Conservation (phyloP, 2,888 invertebrate genomes). For the Netelia inedita region DNA sequence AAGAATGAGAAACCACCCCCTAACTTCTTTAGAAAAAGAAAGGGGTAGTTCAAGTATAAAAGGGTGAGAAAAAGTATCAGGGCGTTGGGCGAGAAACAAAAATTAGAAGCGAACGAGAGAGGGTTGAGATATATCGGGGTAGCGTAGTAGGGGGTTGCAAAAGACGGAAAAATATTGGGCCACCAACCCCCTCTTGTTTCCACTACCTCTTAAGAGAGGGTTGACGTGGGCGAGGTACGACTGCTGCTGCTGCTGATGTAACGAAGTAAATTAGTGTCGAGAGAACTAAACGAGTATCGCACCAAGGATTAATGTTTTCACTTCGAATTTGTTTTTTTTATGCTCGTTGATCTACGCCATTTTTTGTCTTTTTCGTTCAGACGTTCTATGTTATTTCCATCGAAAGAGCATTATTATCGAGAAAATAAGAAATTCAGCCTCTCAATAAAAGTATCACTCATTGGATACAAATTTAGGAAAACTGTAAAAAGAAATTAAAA, state of each 20-base stretch:
- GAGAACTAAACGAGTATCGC: slow-evolving; percentile 64
- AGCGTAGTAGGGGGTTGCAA: slow-evolving; percentile 24
- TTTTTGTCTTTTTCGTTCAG: too few relatives aligned
- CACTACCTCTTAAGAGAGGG: slow-evolving; percentile 47
- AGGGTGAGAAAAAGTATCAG: slow-evolving; percentile 79
- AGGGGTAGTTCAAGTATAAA: slow-evolving; percentile 62
- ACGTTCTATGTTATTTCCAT: too few relatives aligned
- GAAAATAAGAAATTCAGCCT: too few relatives aligned
- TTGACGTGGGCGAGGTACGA: slow-evolving; percentile 58
- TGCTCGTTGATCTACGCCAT: background rate
- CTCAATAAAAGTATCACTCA: too few relatives aligned
- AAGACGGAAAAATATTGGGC: slow-evolving; percentile 64
- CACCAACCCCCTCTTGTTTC: slow-evolving; percentile 22
- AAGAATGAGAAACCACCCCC: slow-evolving; percentile 54
- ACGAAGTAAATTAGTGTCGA: slow-evolving; percentile 69
- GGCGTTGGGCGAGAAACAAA: slow-evolving; percentile 74
- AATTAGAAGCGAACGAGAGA: slow-evolving; percentile 76
- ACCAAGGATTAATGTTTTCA: slow-evolving; percentile 67
- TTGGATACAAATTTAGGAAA: too few relatives aligned
- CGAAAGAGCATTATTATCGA: too few relatives aligned
- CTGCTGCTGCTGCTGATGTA: slow-evolving; percentile 55
- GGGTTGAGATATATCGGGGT: slow-evolving; percentile 57
- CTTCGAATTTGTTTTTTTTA: slow-evolving; percentile 48
- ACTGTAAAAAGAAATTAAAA: too few relatives aligned
- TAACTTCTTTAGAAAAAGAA: slow-evolving; percentile 14